phyloP scores from a whole-genome alignment of 2,113 vertebrate genomes.

The Cryptomyrus ogoouensis region DNA sequence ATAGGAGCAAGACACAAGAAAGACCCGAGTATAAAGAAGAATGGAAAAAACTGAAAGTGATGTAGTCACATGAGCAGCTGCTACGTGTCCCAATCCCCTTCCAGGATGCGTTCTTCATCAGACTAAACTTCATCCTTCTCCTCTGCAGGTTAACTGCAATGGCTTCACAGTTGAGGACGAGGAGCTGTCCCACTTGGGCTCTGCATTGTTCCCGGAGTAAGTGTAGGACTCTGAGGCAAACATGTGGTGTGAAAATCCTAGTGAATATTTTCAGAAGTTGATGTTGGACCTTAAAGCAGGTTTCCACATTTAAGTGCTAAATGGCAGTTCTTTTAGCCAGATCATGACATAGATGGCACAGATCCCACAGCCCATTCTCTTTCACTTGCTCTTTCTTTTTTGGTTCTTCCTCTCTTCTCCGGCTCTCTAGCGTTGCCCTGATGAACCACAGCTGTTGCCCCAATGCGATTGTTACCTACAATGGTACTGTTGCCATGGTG shows the following conservation, averaged over 20 bases:
- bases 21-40: neutral
- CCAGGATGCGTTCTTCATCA: neutral
- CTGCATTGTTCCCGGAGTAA: slow-evolving; percentile 94
- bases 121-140: neutral
- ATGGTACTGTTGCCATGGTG: slow-evolving; percentile 76
- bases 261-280: neutral
- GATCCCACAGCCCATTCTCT: slow-evolving; percentile 20
- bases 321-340: neutral
- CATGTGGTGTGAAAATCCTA: neutral
- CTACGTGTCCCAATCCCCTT: neutral
- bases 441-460: slow-evolving; percentile 95
- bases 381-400: neutral
- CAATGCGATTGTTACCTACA: slow-evolving; percentile 88
- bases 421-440: slow-evolving; percentile 71
- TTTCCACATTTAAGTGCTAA: neutral
- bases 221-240: slow-evolving; percentile 24
- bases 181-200: slow-evolving; percentile 87
- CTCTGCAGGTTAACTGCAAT: slow-evolving; percentile 86
- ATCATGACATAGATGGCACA: neutral
- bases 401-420: slow-evolving; percentile 1
- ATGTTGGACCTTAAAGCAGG: neutral
- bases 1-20: neutral
- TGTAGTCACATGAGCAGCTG: neutral
- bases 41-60: neutral
- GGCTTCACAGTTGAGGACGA: slow-evolving; percentile 96